Evolutionary conservation across 2,113 vertebrate genomes (phyloP), one percentile per base, ranked within the genome.

Genomic region (Phyllostomus hastatus): DNA sequence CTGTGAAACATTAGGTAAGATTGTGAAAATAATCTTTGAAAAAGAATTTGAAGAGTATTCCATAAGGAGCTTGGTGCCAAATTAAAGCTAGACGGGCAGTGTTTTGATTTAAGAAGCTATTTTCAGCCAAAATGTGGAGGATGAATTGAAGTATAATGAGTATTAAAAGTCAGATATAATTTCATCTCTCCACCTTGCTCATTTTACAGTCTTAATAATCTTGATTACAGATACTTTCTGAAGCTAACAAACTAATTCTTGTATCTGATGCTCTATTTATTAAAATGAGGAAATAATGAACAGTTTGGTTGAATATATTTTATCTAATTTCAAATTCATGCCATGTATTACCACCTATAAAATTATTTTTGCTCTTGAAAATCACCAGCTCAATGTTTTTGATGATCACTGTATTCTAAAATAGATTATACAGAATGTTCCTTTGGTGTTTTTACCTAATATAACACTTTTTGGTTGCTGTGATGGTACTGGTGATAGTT

Each of bases 251-350:
- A 79, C 76, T 11, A 16, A 94, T 88, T 69, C 41, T 88, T 38
- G 17, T 84, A 92, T 50, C 64, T 57, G 52, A 93, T 93, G 24
- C 48, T 19, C 19, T 87, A 70, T 33, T 92, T 54, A 95, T 78
- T 95, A 95, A 87, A 92, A 73, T 5, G 69, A 90, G 64, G 22
- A 94, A 90, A 82, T 94, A 70, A 93, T 85, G 69, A 90, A 70
- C 41, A 79, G 14, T 54, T 95, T 94, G 72, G 81, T 87, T 85
- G 66, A 89, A 17, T 16, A 86, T 82, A 52, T 82, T 91, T 33
- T 52, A 67, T 15, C 11, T 73, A 64, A 76, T 70, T 59, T 76
- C 28, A 86, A 59, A 12, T 82, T 88, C 38, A 86, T 50, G 48
- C 7, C 69, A 43, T 19, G 4, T 88, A 59, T 90, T 94, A 66